Evolutionary conservation across 1,140 invertebrate genomes (phyloP).

Genomic region (Ceratosolen fusciceps): DNA sequence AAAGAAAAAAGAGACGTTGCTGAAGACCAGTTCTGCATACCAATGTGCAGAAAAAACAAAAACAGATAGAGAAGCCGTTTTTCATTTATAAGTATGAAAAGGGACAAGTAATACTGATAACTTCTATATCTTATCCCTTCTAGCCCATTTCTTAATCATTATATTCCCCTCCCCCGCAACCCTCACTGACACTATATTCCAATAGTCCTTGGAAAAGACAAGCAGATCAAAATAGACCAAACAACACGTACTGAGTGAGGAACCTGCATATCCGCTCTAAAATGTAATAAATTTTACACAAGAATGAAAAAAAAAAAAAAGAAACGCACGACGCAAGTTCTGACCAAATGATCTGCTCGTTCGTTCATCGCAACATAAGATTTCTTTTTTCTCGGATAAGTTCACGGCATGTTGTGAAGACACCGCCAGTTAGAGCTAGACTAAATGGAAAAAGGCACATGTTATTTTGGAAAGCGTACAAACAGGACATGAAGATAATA

Average conservation of each 20-base stretch:
- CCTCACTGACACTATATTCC: conserved; percentile 30
- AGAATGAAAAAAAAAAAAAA: neutral
- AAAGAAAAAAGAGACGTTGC: conserved; percentile 35
- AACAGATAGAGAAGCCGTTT: conserved; percentile 21
- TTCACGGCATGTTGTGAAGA: neutral
- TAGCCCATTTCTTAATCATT: conserved; percentile 1
- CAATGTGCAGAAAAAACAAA: neutral
- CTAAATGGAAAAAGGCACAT: conserved; percentile 8
- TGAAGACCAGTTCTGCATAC: conserved; percentile 1
- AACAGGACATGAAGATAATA: neutral
- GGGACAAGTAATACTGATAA: conserved; percentile 27
- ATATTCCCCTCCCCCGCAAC: conserved; percentile 5
- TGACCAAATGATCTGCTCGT: conserved; percentile 41
- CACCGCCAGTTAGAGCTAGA: neutral
- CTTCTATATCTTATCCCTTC: conserved; percentile 14
- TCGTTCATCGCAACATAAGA: conserved; percentile 47
- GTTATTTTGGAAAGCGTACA: conserved; percentile 25
- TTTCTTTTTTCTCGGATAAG: conserved; percentile 47
- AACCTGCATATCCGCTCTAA: neutral
- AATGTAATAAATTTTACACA: conserved; percentile 27
- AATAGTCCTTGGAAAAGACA: conserved; percentile 21
- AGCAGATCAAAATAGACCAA: conserved; percentile 40
- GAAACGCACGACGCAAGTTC: conserved; percentile 21
- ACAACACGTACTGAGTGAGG: no score
- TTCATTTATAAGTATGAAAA: conserved; percentile 23